Percentiles rank a stretch among this genome's conserved stretches.
Conservation (phyloP, 1,140 invertebrate species). For the Drosophila pseudoananassae region DNA sequence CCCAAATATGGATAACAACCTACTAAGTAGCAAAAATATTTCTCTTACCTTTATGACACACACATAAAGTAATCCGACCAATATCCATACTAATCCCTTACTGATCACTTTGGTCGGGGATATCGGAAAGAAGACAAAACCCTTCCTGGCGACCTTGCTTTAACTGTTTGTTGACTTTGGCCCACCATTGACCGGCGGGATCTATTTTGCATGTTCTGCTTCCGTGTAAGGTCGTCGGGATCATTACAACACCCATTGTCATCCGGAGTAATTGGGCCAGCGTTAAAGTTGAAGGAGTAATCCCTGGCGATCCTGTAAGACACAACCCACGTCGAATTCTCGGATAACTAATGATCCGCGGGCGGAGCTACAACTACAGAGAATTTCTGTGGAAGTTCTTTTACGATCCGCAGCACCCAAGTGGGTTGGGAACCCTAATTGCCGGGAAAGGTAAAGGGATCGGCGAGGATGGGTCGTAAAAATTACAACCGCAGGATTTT, state of each 20-base stretch:
- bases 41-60: constrained; percentile 18
- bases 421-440: constrained; percentile 67
- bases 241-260: constrained; percentile 23
- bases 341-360: constrained; percentile 59
- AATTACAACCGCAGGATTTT: constrained; percentile 79
- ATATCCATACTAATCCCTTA: constrained; percentile 22
- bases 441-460: constrained; percentile 26
- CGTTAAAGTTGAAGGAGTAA: constrained; percentile 37
- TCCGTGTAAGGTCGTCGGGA: constrained; percentile 40
- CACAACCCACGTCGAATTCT: constrained; percentile 53
- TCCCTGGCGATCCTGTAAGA: constrained; percentile 38
- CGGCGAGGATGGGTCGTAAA: constrained; percentile 62
- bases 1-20: constrained; percentile 7
- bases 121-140: constrained; percentile 16
- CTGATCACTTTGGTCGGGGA: constrained; percentile 29
- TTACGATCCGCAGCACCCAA: constrained; percentile 55
- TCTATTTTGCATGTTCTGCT: constrained; percentile 33
- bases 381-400: constrained; percentile 67
- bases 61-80: constrained; percentile 26
- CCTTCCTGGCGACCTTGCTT: constrained; percentile 21
- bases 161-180: constrained; percentile 71
- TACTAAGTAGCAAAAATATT: constrained; percentile 14
- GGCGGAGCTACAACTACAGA: constrained; percentile 21
- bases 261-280: constrained; percentile 60
- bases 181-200: constrained; percentile 16